Percentiles rank a stretch among this genome's conserved stretches.
These are phyloP conservation scores for Synanthedon myopaeformis DNA, from an alignment of 2,888 invertebrate genomes.

Conservation along the genomic window DNA sequence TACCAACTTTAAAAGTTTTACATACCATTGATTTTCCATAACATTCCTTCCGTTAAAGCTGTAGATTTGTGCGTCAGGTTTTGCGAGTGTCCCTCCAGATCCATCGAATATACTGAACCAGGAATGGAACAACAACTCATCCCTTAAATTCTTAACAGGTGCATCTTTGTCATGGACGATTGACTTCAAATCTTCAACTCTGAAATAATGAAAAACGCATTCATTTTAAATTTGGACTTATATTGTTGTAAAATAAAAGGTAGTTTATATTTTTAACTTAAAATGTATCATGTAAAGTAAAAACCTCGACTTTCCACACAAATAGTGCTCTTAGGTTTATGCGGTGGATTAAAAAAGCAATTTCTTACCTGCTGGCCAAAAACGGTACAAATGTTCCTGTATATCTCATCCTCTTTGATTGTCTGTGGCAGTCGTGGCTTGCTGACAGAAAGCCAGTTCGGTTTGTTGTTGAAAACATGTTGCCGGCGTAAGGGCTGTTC, in stretches of 20 bases:
- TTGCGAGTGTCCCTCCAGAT: conserved; percentile 21
- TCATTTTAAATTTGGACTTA: background rate
- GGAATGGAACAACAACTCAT: conserved; percentile 36
- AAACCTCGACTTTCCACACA: too few species aligned
- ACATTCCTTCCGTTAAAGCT: conserved; percentile 45
- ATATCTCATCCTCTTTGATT: conserved; percentile 16
- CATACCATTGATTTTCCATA: background rate
- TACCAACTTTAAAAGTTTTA: background rate
- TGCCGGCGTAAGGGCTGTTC: conserved; percentile 39
- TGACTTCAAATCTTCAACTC: conserved; percentile 22
- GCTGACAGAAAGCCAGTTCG: conserved; percentile 28
- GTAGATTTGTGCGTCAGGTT: conserved; percentile 23
- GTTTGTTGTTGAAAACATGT: conserved; percentile 19
- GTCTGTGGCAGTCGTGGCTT: conserved; percentile 29
- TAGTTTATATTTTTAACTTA: background rate
- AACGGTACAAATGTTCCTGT: conserved; percentile 36
- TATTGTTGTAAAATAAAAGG: background rate
- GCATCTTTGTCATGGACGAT: conserved; percentile 23
- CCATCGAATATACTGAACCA: conserved; percentile 47
- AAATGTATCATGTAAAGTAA: too few species aligned
- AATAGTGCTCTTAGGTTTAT: background rate
- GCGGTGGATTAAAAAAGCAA: background rate
- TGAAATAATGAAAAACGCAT: conserved; percentile 12
- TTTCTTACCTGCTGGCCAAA: conserved; percentile 33
- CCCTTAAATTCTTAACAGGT: conserved; percentile 35